Evolutionary conservation across 2,888 invertebrate genomes (phyloP).

Genomic region (Galeopsomyia nigrocyanea): DNA sequence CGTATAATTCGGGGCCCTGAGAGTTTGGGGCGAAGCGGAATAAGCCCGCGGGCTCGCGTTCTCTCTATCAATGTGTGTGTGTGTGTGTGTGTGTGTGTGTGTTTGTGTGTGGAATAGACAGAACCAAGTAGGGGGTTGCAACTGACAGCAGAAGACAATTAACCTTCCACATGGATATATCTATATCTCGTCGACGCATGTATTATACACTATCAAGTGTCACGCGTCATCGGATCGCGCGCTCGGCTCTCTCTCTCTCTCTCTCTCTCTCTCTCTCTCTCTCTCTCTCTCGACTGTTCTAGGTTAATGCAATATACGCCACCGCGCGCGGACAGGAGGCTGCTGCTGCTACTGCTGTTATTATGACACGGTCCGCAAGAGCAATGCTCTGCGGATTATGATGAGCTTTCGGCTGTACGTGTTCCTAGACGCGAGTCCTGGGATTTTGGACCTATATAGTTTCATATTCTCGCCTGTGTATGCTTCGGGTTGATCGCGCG

Average conservation of each 20-base stretch:
- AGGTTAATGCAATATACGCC: conserved; percentile 23
- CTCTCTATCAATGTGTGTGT: conserved; percentile 49
- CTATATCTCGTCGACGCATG: neutral
- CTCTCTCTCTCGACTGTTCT: conserved; percentile 29
- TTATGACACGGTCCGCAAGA: neutral
- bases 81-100: conserved; percentile 49
- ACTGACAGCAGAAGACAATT: conserved; percentile 69
- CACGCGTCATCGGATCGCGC: conserved; percentile 41
- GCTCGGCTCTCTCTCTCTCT: too few relatives aligned
- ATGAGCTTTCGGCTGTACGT: neutral
- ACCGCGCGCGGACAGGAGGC: neutral
- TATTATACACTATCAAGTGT: conserved; percentile 38
- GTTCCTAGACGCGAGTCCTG: conserved; percentile 49
- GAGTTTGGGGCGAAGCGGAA: conserved; percentile 53
- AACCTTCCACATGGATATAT: conserved; percentile 61
- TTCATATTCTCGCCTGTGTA: conserved; percentile 17
- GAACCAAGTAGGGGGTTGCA: conserved; percentile 67
- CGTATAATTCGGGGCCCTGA: conserved; percentile 65
- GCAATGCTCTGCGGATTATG: neutral
- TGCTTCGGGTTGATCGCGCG: too few relatives aligned
- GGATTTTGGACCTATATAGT: conserved; percentile 54
- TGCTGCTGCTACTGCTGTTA: neutral
- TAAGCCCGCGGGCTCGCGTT: conserved; percentile 48
- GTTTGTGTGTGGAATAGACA: conserved; percentile 66
- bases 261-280: too few relatives aligned